Base-by-base conservation (phyloP, 64 coral and sea anemone species). In the Platygyra sinensis region DNA sequence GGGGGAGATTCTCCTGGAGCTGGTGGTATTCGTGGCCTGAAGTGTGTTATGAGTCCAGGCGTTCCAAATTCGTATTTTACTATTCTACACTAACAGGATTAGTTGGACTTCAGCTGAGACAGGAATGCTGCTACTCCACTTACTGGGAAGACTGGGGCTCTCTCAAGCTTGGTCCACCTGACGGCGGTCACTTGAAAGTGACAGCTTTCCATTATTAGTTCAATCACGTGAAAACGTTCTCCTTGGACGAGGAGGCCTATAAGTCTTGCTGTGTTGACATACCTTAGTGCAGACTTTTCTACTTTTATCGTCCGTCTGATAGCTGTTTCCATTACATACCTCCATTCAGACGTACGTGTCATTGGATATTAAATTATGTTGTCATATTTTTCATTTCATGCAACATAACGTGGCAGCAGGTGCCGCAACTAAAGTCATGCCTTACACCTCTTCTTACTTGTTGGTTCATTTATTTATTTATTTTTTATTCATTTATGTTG, bases 301-400 rank as follows among this genome's bases (percentile, higher is more conserved):
- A 87, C 16, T 2, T 18, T n/a, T 80, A 81, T 73, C 75, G 91
- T 49, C 86, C 84, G 30, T 88, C 84, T 75, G 91, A 93, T 63
- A 42, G 28, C 24, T 93, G 91, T 20, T 0, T 2, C 8, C n/a
- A 10, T 39, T 93, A 93, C 30, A 5, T 16, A 2, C 64, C 91
- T 54, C 85, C 76, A 22, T 18, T 16, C 75, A 80, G 75, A 93
- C 75, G 91, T 93, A 88, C 74, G 91, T 88, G 36, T 83, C 62
- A 15, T 19, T 27, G 60, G 17, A 22, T 83, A 33, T 83, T 22
- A 13, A 28, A 6, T 27, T 28, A 60, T 15, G 38, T 39, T 39
- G 38, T 46, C 42, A 46, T 46, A 57, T 10, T 0, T 2, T 57
- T 57, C 12, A 57, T 57, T 1, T 16, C 10, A 57, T 12, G 1